Conservation (phyloP, 2,113 vertebrate species). For the Labeo rohita region DNA sequence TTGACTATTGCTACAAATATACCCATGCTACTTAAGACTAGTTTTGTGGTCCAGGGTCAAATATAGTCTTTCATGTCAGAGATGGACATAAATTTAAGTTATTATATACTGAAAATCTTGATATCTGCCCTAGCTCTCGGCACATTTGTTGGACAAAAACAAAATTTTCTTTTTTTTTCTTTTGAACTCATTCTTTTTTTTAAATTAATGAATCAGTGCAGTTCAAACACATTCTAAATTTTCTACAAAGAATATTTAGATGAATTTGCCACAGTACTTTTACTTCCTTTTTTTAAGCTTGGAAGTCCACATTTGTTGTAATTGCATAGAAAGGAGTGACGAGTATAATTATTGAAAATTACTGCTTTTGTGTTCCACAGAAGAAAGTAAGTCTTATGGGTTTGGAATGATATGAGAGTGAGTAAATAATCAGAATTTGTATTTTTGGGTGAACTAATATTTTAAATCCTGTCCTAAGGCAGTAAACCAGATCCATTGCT, state of each 20-base stretch:
- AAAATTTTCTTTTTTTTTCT: not conserved
- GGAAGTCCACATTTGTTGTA: not conserved
- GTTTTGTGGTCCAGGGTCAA: too few species aligned
- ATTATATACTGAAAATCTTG: not conserved
- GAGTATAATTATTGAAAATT: not conserved
- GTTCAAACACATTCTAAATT: not conserved
- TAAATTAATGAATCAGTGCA: not conserved
- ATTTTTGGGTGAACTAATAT: not conserved
- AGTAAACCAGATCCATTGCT: not conserved
- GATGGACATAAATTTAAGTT: not conserved
- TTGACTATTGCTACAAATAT: too few species aligned
- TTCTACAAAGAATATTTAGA: not conserved
- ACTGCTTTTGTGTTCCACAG: not conserved
- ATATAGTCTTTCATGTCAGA: not conserved
- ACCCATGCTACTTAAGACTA: too few species aligned
- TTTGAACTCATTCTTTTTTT: not conserved
- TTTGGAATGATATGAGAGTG: not conserved
- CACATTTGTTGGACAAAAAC: not conserved
- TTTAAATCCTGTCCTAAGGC: constrained; percentile 15
- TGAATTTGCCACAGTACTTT: not conserved
- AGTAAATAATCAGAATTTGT: not conserved
- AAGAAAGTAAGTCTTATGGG: not conserved
- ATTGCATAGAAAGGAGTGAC: not conserved
- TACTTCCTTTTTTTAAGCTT: not conserved
- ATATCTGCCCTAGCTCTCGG: not conserved